Conservation (phyloP, 2,888 invertebrate genomes). For the Rotaria socialis region DNA sequence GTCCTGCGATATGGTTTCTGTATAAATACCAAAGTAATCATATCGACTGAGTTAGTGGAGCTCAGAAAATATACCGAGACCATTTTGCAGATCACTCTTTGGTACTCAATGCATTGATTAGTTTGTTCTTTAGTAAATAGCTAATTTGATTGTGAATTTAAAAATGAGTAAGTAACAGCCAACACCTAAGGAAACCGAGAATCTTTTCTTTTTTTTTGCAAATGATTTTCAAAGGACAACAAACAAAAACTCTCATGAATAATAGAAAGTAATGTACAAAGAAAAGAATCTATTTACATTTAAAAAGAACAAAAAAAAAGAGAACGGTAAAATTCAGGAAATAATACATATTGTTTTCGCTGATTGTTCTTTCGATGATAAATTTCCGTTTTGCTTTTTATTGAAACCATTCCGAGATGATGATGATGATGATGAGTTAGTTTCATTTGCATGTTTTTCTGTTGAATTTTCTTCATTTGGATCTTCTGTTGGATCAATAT, state of each 20-base stretch:
- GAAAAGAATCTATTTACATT: background rate
- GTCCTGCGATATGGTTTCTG: too few species aligned
- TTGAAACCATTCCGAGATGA: conserved; percentile 2
- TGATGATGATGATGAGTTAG: background rate
- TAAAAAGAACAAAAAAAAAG: background rate
- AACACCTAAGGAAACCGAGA: too few species aligned
- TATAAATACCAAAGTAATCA: too few species aligned
- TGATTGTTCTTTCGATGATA: background rate
- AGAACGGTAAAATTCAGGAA: background rate
- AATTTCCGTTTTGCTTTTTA: background rate
- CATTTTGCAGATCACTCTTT: too few species aligned
- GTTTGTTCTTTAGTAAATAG: too few species aligned
- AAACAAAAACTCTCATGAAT: conserved; percentile 13
- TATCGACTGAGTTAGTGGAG: too few species aligned
- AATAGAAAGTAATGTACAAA: background rate
- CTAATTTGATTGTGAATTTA: too few species aligned
- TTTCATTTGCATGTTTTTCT: background rate
- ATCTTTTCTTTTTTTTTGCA: background rate
- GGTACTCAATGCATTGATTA: too few species aligned
- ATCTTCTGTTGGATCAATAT: background rate
- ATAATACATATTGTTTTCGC: background rate
- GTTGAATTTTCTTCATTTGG: background rate
- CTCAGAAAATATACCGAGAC: too few species aligned
- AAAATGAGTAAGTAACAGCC: too few species aligned
- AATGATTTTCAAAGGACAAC: background rate